Evolutionary conservation across 2,888 invertebrate genomes (phyloP), one percentile per base, ranked within the genome.

Genomic region (Caenorhabditis imperialis): DNA sequence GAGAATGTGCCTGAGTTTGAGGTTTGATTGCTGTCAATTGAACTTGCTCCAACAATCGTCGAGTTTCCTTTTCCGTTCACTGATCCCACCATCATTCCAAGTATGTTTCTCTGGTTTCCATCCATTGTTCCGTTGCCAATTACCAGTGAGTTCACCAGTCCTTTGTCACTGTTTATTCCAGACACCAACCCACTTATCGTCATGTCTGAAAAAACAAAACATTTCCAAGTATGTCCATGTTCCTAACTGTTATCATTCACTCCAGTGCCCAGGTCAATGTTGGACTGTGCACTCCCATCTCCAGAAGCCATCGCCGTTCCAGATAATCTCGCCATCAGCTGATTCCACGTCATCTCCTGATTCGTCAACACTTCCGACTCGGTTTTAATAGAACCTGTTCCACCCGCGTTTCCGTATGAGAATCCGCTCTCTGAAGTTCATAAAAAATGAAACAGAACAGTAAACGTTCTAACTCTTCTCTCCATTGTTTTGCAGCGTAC

Each of bases 181-280:
- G 81, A 81, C 0, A 83, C 77, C 14, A 83, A 42, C n/a, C 81
- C 83, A 54, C 81, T 79, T 25, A 83, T 78, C 25, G 79, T 81
- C 35, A 83, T 75, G 20, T 81, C 83, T 81, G 12, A 45, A 16
- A 10, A 4, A 10, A 35, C 35, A 35, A 35, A 35, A 35, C 7
- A n/a, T 16, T 7, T 8, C 30, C 10, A n/a, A n/a, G n/a, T n/a
- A n/a, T n/a, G n/a, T n/a, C 4, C 27, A 18, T 58, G 14, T 27
- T n/a, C 4, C 27, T 38, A 7, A 71, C 61, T 58, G 8, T 50
- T 77, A 37, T 78, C 73, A 20, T 67, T 60, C 3, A 70, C 48
- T 42, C 83, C 83, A 14, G 79, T 72, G 30, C 74, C 79, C 12
- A 83, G 30, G 27, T 81, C 80, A 6, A 81, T 20, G 44, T 83